phyloP scores from a whole-genome alignment of 2,797 vertebrate genomes.

The Melanotaenia maccullochi region DNA sequence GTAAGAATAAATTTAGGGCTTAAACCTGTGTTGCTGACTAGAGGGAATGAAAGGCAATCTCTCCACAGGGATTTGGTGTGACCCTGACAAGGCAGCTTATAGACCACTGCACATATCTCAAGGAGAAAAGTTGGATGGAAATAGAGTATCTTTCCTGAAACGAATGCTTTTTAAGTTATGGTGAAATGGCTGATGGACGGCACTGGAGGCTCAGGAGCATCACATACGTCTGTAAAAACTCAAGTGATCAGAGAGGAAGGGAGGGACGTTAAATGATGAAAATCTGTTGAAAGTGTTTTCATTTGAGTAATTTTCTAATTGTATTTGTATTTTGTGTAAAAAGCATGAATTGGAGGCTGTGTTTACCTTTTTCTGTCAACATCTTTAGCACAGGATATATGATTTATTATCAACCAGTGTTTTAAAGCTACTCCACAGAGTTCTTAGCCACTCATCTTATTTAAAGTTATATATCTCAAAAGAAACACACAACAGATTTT shows the following conservation, averaged over 20 bases:
- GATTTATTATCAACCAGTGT: not conserved
- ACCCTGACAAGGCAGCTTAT: conserved; percentile 37
- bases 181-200: not conserved
- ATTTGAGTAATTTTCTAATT: not conserved
- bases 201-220: not conserved
- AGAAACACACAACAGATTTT: not conserved
- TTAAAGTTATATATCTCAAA: not conserved
- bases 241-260: not conserved
- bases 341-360: not conserved
- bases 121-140: conserved; percentile 27
- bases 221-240: not conserved
- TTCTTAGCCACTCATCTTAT: not conserved
- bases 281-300: not conserved
- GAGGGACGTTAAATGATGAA: not conserved
- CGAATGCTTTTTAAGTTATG: conserved; percentile 13
- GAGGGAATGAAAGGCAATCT: conserved; percentile 54
- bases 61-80: conserved; percentile 33
- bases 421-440: not conserved
- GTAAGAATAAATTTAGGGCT: conserved; percentile 21
- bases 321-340: not conserved
- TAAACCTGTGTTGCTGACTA: conserved; percentile 31
- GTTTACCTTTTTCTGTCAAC: too few species aligned
- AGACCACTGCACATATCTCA: conserved; percentile 25
- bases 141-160: conserved; percentile 31
- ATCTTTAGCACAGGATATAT: too few species aligned